Evolutionary conservation across 2,888 invertebrate species (phyloP), one percentile per base, ranked within the genome.

Genomic region (Neoascia interrupta): DNA sequence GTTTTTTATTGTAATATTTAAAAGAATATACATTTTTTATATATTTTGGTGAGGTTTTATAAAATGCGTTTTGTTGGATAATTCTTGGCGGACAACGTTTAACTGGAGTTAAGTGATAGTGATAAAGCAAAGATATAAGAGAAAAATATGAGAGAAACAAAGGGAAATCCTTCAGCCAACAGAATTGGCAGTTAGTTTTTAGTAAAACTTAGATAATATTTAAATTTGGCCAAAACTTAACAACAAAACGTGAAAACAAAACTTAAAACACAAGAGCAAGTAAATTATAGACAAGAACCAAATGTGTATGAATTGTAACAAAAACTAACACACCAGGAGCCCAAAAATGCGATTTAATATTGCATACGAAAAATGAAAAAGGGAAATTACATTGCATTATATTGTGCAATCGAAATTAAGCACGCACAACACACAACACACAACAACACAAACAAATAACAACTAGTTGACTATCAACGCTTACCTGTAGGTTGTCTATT

Each of bases 401-500:
- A 34, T n/a, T n/a, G n/a, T n/a, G n/a, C n/a, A 61, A 66, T n/a
- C n/a, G n/a, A n/a, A n/a, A 23, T 47, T 26, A 68, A 54, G 51
- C 61, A 82, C n/a, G n/a, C n/a, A n/a, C n/a, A n/a, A n/a, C n/a
- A n/a, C n/a, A n/a, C 79, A 80, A 75, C 63, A 64, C n/a, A 69
- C 76, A 79, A 74, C 61, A 63, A 79, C 68, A 70, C 45, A 68
- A 74, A 47, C 43, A 49, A 39, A 53, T 37, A 64, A 60, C 19
- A 79, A 34, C 49, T 49, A 72, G 28, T 56, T 63, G 31, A 47
- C 49, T 68, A n/a, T n/a, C n/a, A n/a, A n/a, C n/a, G 23, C 93
- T 93, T 92, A 94, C 94, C 93, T 94, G 93, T 85, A 94, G 89
- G 86, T 92, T 92, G 84, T 91, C 91, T 86, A 94, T 91, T 84